Base-by-base conservation (phyloP, 2,888 invertebrate genomes). In the Drosophila paramelanica region DNA sequence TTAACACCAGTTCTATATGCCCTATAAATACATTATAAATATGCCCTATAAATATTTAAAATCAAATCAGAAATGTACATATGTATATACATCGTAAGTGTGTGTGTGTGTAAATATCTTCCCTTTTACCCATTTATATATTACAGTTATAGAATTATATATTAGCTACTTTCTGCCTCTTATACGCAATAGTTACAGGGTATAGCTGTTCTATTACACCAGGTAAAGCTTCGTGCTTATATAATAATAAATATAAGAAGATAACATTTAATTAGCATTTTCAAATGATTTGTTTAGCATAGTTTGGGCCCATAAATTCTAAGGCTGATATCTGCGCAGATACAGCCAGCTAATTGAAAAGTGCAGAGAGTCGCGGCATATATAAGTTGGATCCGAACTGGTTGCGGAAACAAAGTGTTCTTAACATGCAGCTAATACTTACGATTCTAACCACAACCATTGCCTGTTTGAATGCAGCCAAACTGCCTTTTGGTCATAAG, bases 261-360 rank as follows among this genome's bases (percentile, higher is more conserved):
- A 41, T 52, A 41, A 27, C 5, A 41, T 23, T 13, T 41, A 41
- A 52, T 25, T 25, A 41, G 27, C 5, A n/a, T 50, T 36, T 5
- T 33, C 13, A 13, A 36, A 36, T 36, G 13, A 36, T 11, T 36
- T 13, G 36, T 13, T 36, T 0, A 36, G 36, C 36, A 50, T 10
- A 14, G 23, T 38, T 38, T 5, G 1, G 11, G 20, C 51, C n/a
- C 51, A 38, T 51, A 51, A 51, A 51, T 5, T 17, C 17, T 20
- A 38, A 10, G 5, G 38, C 38, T 38, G 38, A 49, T 38, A 14
- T 8, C 38, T 25, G 11, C 25, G 36, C 17, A 7, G 23, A 36
- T 33, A 13, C 36, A 51, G 7, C 31, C 36, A 51, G 7, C 31
- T 62, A 62, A 65, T 65, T 45, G 38, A 33, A 61, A 51, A 46